Conservation (phyloP, 1,140 invertebrate genomes). For the Euura saliciscinereae region DNA sequence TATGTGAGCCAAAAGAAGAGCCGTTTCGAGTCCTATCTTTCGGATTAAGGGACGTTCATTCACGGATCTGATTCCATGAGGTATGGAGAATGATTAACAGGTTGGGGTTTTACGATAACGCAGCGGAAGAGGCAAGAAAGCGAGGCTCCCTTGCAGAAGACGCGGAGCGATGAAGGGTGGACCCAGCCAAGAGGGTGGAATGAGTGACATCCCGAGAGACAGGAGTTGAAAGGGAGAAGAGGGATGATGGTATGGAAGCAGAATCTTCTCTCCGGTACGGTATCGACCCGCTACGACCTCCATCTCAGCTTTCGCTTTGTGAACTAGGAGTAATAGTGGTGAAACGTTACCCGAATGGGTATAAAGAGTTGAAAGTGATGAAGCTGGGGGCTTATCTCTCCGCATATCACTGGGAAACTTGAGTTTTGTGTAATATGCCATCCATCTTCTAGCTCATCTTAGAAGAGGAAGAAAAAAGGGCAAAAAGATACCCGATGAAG, state of each 20-base stretch:
- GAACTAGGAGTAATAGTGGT: too few species aligned
- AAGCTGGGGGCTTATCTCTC: too few species aligned
- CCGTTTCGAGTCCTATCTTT: too few species aligned
- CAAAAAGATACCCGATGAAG: too few species aligned
- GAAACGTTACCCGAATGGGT: too few species aligned
- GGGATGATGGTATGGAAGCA: constrained; percentile 44
- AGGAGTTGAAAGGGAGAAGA: constrained; percentile 25
- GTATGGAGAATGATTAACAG: constrained; percentile 21
- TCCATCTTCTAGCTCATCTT: too few species aligned
- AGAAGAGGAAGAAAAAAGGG: too few species aligned
- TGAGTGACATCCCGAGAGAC: constrained; percentile 43
- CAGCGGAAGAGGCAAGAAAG: background rate
- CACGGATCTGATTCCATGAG: constrained; percentile 39
- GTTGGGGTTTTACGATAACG: constrained; percentile 22
- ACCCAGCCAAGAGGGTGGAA: constrained; percentile 29
- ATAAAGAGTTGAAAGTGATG: too few species aligned
- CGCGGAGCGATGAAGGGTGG: background rate
- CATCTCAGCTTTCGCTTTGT: background rate
- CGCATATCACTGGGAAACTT: too few species aligned
- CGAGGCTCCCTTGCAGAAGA: background rate
- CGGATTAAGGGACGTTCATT: constrained; percentile 30
- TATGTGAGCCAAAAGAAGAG: too few species aligned
- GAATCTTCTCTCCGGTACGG: constrained; percentile 24
- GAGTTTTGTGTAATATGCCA: too few species aligned
- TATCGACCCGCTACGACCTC: constrained; percentile 1